These are phyloP conservation scores for Amiota minor DNA, from an alignment of 2,888 invertebrate species.

Conservation along the genomic window DNA sequence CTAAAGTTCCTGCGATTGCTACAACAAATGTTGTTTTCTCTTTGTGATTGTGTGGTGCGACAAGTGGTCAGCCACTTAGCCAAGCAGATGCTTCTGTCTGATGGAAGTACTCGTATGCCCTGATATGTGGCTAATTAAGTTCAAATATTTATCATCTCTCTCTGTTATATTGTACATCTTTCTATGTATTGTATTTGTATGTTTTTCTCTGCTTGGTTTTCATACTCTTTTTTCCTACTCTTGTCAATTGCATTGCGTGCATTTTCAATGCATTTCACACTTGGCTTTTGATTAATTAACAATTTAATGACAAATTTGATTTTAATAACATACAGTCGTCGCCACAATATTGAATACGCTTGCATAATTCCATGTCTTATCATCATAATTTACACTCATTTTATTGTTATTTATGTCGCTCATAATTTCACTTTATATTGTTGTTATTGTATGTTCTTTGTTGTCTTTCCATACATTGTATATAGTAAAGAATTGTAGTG, in stretches of 20 bases:
- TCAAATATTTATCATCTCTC: neutral
- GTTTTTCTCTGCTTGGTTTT: neutral
- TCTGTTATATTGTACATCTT: too few species aligned
- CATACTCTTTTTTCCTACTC: neutral
- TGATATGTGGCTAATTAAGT: constrained; percentile 7
- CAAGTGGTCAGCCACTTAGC: constrained; percentile 52
- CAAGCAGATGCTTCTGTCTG: constrained; percentile 36
- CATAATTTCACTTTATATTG: neutral
- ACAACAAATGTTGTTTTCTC: neutral
- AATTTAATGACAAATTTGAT: constrained; percentile 18
- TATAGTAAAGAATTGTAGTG: constrained; percentile 4
- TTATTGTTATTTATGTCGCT: constrained; percentile 11
- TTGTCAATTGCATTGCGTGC: neutral
- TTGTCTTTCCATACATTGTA: constrained; percentile 30
- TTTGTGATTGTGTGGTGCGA: constrained; percentile 4
- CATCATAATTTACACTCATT: constrained; percentile 2
- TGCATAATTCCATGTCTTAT: constrained; percentile 11
- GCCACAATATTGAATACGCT: constrained; percentile 19
- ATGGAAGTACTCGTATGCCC: constrained; percentile 35
- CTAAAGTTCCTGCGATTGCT: neutral
- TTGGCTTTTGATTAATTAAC: constrained; percentile 23
- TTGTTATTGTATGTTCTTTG: neutral
- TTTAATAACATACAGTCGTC: constrained; percentile 25
- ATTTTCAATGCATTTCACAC: neutral
- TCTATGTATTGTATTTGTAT: neutral